These are phyloP conservation scores for Dicrurus megarhynchus DNA, from an alignment of 2,113 vertebrate species.

Conservation along the genomic window DNA sequence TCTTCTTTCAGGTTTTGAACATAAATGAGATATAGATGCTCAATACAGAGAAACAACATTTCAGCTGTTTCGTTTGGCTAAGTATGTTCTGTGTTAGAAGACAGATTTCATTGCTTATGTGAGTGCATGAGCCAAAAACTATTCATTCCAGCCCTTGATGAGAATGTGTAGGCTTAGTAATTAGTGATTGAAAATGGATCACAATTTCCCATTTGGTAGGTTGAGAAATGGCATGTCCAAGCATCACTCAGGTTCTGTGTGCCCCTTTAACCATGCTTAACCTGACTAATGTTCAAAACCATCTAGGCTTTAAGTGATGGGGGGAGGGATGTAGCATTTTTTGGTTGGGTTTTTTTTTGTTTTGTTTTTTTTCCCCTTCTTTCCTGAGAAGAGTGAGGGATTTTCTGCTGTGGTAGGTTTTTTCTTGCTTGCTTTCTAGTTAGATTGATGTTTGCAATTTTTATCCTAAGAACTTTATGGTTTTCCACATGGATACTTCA, in stretches of 20 bases:
- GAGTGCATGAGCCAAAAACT: background rate
- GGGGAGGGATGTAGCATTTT: fast-evolving
- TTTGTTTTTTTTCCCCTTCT: too few relatives aligned
- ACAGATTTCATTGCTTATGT: background rate
- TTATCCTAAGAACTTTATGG: background rate
- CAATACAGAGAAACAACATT: background rate
- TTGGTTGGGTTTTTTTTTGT: too few relatives aligned
- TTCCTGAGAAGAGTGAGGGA: background rate
- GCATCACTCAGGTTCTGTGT: fast-evolving
- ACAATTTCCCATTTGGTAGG: background rate
- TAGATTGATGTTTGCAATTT: background rate
- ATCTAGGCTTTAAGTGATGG: background rate
- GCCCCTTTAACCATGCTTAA: background rate
- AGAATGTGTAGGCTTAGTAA: background rate
- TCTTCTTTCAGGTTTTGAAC: background rate
- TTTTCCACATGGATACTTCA: background rate
- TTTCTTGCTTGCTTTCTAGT: background rate
- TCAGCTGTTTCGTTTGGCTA: background rate
- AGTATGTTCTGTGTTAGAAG: background rate
- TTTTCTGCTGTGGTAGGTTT: background rate
- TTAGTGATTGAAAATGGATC: background rate
- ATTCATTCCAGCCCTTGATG: background rate
- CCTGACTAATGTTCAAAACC: background rate
- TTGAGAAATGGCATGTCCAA: background rate
- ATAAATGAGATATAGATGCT: background rate